Percentiles rank a stretch among this genome's conserved stretches.
Conservation (phyloP, 2,797 vertebrate species). For the Rhinogobio ventralis region DNA sequence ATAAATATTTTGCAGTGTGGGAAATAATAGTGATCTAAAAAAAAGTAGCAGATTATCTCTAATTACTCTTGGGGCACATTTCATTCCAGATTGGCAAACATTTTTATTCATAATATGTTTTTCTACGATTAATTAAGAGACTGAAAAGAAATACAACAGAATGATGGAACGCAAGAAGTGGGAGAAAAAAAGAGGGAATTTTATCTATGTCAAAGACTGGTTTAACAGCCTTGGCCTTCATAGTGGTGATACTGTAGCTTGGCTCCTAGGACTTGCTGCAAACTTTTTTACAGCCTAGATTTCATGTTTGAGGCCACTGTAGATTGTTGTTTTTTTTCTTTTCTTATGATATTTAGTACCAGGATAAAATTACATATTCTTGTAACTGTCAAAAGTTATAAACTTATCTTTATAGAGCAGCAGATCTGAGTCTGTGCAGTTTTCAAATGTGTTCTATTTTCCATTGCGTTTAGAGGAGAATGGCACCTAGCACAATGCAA, state of each 20-base stretch:
- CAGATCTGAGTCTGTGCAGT: background rate
- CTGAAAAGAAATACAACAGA: background rate
- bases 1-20: conserved; percentile 26
- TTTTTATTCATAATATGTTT: conserved; percentile 22
- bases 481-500: background rate
- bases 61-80: background rate
- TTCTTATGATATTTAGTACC: background rate
- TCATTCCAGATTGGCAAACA: conserved; percentile 14
- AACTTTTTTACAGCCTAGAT: conserved; percentile 28
- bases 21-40: conserved; percentile 6
- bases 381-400: conserved; percentile 6
- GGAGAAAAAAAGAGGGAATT: background rate
- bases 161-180: background rate
- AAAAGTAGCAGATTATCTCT: background rate
- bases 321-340: background rate
- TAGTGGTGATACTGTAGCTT: background rate
- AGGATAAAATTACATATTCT: conserved; percentile 1
- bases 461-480: conserved; percentile 3
- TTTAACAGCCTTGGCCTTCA: conserved; percentile 38
- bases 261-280: background rate
- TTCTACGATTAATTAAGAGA: background rate
- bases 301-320: conserved; percentile 18
- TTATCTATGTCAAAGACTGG: conserved; percentile 14
- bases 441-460: conserved; percentile 20
- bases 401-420: background rate